Percentiles rank a stretch among this genome's conserved stretches.
phyloP scores from a whole-genome alignment of 2,797 vertebrate genomes.

The Gambelia wislizenii region DNA sequence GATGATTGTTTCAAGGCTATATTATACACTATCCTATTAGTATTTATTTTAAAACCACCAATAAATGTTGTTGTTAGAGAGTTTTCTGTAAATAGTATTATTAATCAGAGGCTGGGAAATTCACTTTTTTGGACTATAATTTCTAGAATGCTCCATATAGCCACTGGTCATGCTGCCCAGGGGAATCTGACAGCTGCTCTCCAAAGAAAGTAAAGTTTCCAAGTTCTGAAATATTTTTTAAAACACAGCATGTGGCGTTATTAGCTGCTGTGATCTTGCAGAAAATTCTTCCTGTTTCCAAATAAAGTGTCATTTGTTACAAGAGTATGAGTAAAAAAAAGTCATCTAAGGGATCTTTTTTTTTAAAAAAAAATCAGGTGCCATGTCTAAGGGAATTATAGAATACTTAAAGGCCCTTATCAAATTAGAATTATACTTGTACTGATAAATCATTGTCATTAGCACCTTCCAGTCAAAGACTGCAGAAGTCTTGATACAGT shows the following conservation, averaged over 20 bases:
- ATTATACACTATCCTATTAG: background rate
- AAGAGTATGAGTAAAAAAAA: background rate
- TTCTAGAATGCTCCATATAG: background rate
- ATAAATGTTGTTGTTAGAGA: background rate
- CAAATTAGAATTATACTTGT: background rate
- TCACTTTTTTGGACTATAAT: too few species aligned
- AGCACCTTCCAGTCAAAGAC: background rate
- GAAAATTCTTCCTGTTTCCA: background rate
- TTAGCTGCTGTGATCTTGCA: background rate
- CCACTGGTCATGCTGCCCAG: too few species aligned
- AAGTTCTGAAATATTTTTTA: background rate
- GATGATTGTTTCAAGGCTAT: background rate
- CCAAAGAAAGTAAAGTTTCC: background rate
- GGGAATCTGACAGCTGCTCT: background rate
- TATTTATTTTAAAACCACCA: background rate
- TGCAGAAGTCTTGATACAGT: background rate
- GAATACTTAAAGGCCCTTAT: background rate
- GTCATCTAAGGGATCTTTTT: too few species aligned
- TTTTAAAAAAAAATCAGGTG: too few species aligned
- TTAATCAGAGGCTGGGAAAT: too few species aligned
- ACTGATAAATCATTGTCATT: background rate
- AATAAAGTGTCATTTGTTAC: background rate
- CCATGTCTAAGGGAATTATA: background rate
- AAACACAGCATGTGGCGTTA: background rate
- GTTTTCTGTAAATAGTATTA: background rate